phyloP scores from a whole-genome alignment of 2,888 invertebrate genomes.

The Lypha dubia region DNA sequence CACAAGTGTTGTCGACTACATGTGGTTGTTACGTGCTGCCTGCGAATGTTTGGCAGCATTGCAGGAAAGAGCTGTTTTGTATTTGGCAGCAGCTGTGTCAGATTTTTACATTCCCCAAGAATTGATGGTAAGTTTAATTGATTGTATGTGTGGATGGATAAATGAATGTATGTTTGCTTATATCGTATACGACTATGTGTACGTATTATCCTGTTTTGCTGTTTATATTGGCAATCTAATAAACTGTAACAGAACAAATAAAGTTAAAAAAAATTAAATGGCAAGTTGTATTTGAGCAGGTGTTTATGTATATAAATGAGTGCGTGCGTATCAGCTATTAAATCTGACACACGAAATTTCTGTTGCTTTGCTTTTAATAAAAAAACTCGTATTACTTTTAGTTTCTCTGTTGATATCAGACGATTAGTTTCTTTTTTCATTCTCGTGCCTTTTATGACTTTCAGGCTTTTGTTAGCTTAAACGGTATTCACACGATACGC shows the following conservation, averaged over 20 bases:
- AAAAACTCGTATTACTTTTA: too few species aligned
- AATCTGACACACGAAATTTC: constrained; percentile 12
- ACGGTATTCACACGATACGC: neutral
- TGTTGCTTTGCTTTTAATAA: too few species aligned
- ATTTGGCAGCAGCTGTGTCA: constrained; percentile 98
- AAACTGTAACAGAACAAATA: neutral
- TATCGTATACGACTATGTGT: neutral
- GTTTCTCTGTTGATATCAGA: neutral
- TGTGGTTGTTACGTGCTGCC: constrained; percentile 93
- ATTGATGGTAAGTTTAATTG: constrained; percentile 89
- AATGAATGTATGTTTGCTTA: too few species aligned
- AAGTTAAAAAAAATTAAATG: constrained; percentile 22
- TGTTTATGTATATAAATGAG: neutral
- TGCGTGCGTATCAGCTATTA: neutral
- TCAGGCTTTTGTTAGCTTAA: neutral
- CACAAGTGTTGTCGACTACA: constrained; percentile 95
- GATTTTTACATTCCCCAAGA: constrained; percentile 98
- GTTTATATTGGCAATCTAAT: constrained; percentile 13
- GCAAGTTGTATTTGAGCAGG: neutral
- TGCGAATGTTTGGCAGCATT: constrained; percentile 90
- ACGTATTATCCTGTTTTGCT: neutral
- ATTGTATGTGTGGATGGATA: neutral
- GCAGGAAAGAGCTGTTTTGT: constrained; percentile 90
- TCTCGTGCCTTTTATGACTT: neutral
- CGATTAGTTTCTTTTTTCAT: neutral